These are phyloP conservation scores for Alethe castanea DNA, from an alignment of 2,113 vertebrate genomes.

Conservation along the genomic window DNA sequence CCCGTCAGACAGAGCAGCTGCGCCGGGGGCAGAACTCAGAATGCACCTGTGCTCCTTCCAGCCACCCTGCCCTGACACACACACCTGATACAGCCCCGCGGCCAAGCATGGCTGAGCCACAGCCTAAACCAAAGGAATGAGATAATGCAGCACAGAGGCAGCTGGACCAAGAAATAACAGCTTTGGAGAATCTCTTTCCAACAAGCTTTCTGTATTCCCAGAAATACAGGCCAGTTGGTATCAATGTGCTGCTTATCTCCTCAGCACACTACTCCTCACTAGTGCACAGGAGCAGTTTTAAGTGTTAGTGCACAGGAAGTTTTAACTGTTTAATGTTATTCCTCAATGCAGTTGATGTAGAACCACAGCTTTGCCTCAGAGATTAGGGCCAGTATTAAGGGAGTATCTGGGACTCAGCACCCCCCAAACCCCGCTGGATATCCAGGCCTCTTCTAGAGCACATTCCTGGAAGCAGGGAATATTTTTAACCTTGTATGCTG, in stretches of 20 bases:
- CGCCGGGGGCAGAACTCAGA: background rate
- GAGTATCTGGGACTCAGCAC: background rate
- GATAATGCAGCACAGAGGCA: background rate
- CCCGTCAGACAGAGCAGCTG: background rate
- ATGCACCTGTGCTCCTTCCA: background rate
- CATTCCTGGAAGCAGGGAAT: background rate
- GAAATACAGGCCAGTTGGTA: background rate
- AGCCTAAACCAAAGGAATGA: background rate
- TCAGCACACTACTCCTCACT: background rate
- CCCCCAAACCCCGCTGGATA: fast-evolving
- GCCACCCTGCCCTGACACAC: background rate
- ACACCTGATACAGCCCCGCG: fast-evolving
- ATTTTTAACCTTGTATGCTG: background rate
- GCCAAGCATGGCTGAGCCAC: fast-evolving
- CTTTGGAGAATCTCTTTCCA: background rate
- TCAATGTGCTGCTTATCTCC: background rate
- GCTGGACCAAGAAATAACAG: background rate
- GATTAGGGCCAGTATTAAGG: background rate
- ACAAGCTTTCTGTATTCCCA: background rate
- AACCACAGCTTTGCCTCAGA: background rate
- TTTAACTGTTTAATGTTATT: background rate
- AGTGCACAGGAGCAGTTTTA: background rate
- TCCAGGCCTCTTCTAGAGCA: background rate
- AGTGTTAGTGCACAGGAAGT: background rate
- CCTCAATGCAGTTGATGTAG: background rate